phyloP scores from a whole-genome alignment of 2,113 vertebrate genomes.

The Pardalotus punctatus region DNA sequence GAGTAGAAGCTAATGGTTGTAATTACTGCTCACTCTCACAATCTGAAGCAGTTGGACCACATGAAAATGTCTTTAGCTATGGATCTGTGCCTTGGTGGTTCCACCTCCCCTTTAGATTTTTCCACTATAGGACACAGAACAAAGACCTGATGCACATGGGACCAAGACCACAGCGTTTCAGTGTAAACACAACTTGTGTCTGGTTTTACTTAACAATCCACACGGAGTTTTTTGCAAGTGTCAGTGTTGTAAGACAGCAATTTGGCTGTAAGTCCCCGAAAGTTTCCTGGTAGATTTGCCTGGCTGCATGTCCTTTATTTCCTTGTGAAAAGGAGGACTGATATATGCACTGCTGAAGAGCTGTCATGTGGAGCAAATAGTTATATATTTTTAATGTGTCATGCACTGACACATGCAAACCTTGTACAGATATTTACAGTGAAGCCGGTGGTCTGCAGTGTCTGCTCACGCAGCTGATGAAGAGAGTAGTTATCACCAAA shows the following conservation, averaged over 20 bases:
- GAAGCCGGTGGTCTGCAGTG: background rate
- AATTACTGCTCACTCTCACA: background rate
- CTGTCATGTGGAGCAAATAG: background rate
- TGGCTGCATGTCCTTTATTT: background rate
- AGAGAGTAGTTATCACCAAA: background rate
- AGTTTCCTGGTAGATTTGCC: background rate
- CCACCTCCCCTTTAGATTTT: background rate
- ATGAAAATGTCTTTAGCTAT: conserved; percentile 10
- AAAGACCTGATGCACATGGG: background rate
- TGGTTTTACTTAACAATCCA: background rate
- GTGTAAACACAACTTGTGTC: background rate
- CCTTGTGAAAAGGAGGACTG: background rate
- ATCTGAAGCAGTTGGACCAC: background rate
- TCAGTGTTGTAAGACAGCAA: background rate
- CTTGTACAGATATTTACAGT: background rate
- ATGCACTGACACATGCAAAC: background rate
- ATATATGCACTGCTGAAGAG: background rate
- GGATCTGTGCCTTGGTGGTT: background rate
- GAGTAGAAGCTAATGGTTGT: background rate
- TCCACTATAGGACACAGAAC: background rate
- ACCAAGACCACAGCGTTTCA: background rate
- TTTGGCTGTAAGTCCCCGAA: background rate
- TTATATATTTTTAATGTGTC: background rate
- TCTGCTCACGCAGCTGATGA: background rate
- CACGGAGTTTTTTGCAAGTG: background rate